These are phyloP conservation scores for Frieseomelitta varia DNA, from an alignment of 1,140 invertebrate species.

Conservation along the genomic window DNA sequence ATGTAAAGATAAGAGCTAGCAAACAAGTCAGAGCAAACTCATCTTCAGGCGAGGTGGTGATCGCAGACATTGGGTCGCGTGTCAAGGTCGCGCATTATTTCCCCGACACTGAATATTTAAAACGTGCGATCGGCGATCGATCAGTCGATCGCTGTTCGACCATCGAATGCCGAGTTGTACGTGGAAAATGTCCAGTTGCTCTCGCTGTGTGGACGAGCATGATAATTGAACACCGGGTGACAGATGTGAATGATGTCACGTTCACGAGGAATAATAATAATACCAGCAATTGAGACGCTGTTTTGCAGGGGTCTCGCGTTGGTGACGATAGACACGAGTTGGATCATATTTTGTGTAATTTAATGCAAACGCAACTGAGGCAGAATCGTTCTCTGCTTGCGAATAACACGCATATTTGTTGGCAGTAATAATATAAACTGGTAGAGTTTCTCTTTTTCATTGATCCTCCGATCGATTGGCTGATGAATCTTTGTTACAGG, in stretches of 20 bases:
- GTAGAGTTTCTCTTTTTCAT: no score
- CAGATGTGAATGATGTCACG: constrained; percentile 3
- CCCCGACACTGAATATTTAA: constrained; percentile 69
- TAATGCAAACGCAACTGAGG: not conserved
- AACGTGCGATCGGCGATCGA: not conserved
- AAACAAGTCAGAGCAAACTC: not conserved
- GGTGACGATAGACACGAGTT: not conserved
- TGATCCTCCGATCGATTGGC: no score
- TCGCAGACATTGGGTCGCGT: constrained; percentile 47
- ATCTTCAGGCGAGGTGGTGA: constrained; percentile 38
- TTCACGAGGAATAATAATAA: not conserved
- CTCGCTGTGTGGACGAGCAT: not conserved
- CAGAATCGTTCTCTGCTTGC: not conserved
- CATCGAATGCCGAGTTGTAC: not conserved
- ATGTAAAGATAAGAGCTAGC: not conserved
- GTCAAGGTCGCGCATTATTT: constrained; percentile 74
- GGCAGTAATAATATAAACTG: no score
- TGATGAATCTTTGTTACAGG: no score
- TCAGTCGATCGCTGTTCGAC: constrained; percentile 17
- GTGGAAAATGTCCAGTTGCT: not conserved
- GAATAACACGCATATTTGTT: no score
- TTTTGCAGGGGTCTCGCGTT: not conserved
- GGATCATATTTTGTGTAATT: not conserved
- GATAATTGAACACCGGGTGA: not conserved
- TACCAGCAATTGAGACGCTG: not conserved